Percentiles rank a stretch among this genome's conserved stretches.
Evolutionary conservation across 2,797 vertebrate genomes (phyloP).

Genomic region (Rhinichthys osculus): DNA sequence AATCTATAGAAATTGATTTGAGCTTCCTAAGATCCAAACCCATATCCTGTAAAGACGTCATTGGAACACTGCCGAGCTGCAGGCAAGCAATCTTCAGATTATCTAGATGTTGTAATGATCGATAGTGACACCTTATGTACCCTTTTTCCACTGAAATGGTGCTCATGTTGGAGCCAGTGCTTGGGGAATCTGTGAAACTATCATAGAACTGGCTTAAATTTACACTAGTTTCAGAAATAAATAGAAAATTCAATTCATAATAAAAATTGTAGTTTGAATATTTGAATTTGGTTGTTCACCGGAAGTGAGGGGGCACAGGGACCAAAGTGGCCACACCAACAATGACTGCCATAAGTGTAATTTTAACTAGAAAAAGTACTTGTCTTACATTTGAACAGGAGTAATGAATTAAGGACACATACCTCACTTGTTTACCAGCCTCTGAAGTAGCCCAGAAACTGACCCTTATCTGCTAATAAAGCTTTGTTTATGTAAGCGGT

Average conservation of each 20-base stretch:
- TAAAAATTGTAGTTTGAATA: not conserved
- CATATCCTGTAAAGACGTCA: slow-evolving; percentile 74
- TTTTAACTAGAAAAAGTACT: not conserved
- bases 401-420: slow-evolving; percentile 68
- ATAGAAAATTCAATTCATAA: not conserved
- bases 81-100: slow-evolving; percentile 73
- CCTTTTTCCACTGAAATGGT: slow-evolving; percentile 52
- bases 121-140: slow-evolving; percentile 71
- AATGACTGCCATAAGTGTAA: not conserved
- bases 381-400: not conserved
- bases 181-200: slow-evolving; percentile 4
- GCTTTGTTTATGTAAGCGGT: slow-evolving; percentile 38
- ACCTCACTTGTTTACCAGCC: slow-evolving; percentile 73
- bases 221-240: not conserved
- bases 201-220: not conserved
- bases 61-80: slow-evolving; percentile 74
- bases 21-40: slow-evolving; percentile 81
- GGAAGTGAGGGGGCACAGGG: not conserved
- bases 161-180: slow-evolving; percentile 57
- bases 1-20: slow-evolving; percentile 81
- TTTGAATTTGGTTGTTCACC: not conserved
- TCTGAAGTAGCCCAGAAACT: slow-evolving; percentile 63
- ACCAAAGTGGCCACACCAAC: not conserved
- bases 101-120: slow-evolving; percentile 77
- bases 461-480: slow-evolving; percentile 67